Evolutionary conservation across 1,140 invertebrate species (phyloP).

Genomic region (Polyergus mexicanus): DNA sequence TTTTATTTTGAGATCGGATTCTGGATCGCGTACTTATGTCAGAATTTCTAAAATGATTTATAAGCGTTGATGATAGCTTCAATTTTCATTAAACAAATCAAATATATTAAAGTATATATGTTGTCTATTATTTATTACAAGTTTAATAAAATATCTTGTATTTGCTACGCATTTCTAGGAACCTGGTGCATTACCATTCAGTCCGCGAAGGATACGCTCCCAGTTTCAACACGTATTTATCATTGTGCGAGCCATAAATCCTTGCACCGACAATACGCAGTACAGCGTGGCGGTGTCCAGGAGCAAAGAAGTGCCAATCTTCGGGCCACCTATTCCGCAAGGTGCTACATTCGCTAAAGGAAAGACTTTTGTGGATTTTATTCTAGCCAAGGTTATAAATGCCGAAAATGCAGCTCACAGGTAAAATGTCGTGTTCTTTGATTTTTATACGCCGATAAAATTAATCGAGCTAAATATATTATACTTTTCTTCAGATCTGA

Average conservation of each 20-base stretch:
- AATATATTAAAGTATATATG: not conserved
- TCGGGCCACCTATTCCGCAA: constrained; percentile 96
- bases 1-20: constrained; percentile 8
- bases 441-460: constrained; percentile 9
- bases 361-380: constrained; percentile 96
- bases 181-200: constrained; percentile 96
- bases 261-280: constrained; percentile 95
- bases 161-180: constrained; percentile 87
- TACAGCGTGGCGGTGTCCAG: constrained; percentile 97
- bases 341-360: constrained; percentile 95
- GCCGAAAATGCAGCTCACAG: constrained; percentile 98
- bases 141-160: not conserved
- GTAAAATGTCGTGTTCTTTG: constrained; percentile 59
- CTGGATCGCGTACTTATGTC: not conserved
- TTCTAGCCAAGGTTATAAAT: constrained; percentile 98
- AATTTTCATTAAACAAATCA: not conserved
- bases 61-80: not conserved
- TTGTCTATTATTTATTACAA: not conserved
- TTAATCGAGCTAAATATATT: not conserved
- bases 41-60: not conserved
- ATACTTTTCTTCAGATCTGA: constrained; percentile 89
- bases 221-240: constrained; percentile 99
- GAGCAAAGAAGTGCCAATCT: constrained; percentile 98
- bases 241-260: constrained; percentile 95
- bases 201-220: constrained; percentile 96